Percentiles rank a stretch among this genome's conserved stretches.
Evolutionary conservation across 1,140 invertebrate genomes (phyloP).

Genomic region (Pseudomyrmex gracilis): DNA sequence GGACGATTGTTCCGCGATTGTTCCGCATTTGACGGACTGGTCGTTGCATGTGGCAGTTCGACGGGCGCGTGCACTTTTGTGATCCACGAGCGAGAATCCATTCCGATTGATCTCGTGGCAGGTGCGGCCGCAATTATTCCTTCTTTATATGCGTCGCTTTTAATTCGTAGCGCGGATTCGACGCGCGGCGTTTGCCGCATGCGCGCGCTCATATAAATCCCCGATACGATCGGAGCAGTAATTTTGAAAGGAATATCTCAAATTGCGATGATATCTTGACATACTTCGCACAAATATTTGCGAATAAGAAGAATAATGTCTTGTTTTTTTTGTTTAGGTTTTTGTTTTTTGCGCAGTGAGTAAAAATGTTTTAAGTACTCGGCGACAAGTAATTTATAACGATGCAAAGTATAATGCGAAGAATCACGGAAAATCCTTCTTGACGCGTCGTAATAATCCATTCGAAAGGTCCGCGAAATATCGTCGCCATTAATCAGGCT

Average conservation of each 20-base stretch:
- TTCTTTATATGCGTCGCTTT: constrained; percentile 36
- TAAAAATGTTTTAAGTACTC: too few relatives aligned
- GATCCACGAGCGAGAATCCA: neutral
- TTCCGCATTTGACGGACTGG: constrained; percentile 27
- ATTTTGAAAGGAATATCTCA: neutral
- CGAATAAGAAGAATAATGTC: too few relatives aligned
- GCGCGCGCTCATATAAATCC: neutral
- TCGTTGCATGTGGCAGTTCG: constrained; percentile 29
- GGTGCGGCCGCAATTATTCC: constrained; percentile 50
- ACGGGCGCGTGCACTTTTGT: constrained; percentile 1
- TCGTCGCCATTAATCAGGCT: neutral
- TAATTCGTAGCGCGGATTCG: neutral
- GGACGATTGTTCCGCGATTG: constrained; percentile 36
- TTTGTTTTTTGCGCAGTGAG: too few relatives aligned
- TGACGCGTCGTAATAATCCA: neutral
- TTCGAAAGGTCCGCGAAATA: constrained; percentile 1
- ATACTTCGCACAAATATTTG: too few relatives aligned
- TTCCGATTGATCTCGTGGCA: constrained; percentile 27
- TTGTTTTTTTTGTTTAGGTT: too few relatives aligned
- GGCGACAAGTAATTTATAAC: neutral
- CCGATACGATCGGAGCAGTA: neutral
- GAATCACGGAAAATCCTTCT: constrained; percentile 11
- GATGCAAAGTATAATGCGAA: neutral
- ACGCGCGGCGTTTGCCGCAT: too few relatives aligned
- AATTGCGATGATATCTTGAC: neutral